These are phyloP conservation scores for Pontoporia blainvillei DNA, from an alignment of 2,113 vertebrate genomes.

Conservation along the genomic window DNA sequence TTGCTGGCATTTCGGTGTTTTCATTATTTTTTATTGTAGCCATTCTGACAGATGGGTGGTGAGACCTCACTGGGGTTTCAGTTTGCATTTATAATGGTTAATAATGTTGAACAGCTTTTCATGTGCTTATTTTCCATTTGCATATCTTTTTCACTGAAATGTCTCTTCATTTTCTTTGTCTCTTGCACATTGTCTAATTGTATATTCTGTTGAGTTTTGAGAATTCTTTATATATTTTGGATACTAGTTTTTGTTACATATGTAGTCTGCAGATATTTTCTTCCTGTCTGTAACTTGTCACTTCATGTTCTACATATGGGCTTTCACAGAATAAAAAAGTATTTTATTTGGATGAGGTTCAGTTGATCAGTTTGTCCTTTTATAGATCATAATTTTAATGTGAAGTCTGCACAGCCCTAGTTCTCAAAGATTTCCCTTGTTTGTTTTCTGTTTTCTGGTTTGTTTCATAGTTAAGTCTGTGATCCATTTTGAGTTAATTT, in stretches of 20 bases:
- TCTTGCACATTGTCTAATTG: neutral
- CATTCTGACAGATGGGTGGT: neutral
- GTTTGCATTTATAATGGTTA: neutral
- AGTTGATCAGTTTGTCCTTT: neutral
- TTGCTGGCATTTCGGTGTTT: neutral
- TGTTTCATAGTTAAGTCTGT: neutral
- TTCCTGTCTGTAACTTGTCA: neutral
- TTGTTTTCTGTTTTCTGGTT: neutral
- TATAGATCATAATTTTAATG: neutral
- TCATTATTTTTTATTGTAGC: neutral
- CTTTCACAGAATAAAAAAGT: neutral
- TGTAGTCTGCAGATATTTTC: neutral
- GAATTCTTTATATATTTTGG: conserved; percentile 16
- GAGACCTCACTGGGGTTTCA: neutral
- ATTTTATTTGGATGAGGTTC: neutral
- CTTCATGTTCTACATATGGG: neutral
- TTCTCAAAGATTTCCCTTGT: neutral
- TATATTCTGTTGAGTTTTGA: neutral
- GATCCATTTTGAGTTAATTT: neutral
- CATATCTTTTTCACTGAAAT: neutral
- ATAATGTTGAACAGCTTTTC: neutral
- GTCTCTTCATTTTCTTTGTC: neutral
- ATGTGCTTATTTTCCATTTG: neutral
- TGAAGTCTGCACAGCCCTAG: neutral
- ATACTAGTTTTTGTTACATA: neutral